Base-by-base conservation (phyloP, 64 coral and sea anemone species). In the Pachyseris speciosa region DNA sequence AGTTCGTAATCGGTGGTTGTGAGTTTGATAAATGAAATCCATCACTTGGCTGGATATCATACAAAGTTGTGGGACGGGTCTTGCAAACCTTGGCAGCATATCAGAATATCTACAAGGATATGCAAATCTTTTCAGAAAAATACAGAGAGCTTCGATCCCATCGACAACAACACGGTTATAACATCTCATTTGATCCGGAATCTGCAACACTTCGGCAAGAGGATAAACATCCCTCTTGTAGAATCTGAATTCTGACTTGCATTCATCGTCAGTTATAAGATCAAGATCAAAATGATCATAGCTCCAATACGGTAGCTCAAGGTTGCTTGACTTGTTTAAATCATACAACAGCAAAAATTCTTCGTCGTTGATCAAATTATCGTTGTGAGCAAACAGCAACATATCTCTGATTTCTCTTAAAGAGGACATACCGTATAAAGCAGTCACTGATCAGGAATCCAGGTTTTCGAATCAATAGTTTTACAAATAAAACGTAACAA, bases 401-500 rank as follows among this genome's bases (percentile, higher is more conserved):
- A 73, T 73, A 37, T 33, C 30, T 73, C 28, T 73, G 31, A 73
- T 73, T 73, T 73, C 69, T 73, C 69, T 73, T 32, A 73, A 73
- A 7, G 69, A 73, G 29, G n/a, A 29, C 69, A 73, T 36, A 73
- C n/a, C 69, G 69, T 73, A 73, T 73, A 30, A 30, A 73, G 69
- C 31, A 31, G 31, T 41, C 20, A 45, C 43, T 45, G 43, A 45
- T 45, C 11, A 45, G 4, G 4, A 45, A 45, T 45, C 43, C 43
- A 45, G 38, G 73, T 37, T 76, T 76, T 76, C 9, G 10, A 76
- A 76, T 76, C 17, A 76, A 76, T 29, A 76, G 0, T 76, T 76
- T 76, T 19, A 76, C 73, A 76, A 76, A 76, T 76, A 76, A 76
- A 41, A 76, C 73, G 38, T 76, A 76, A 76, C 73, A 76, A 29